These are phyloP conservation scores for Eupithecia insigniata DNA, from an alignment of 2,888 invertebrate genomes.

Conservation along the genomic window DNA sequence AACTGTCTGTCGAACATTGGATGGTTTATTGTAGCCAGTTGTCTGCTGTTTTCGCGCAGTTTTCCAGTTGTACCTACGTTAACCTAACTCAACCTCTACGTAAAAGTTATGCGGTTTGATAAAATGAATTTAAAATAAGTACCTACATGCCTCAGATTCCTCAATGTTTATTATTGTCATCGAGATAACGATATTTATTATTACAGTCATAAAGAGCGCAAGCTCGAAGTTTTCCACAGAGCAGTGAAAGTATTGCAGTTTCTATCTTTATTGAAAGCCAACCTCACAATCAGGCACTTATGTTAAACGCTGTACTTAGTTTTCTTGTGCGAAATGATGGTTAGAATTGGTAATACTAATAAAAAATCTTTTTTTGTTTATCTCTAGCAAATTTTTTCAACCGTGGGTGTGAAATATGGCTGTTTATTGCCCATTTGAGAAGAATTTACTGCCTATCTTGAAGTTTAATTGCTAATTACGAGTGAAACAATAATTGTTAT, in stretches of 20 bases:
- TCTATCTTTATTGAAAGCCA: conserved; percentile 50
- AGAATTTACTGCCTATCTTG: neutral
- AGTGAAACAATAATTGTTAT: neutral
- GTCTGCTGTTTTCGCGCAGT: neutral
- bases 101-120: neutral
- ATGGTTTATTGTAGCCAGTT: neutral
- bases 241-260: conserved; percentile 36
- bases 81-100: neutral
- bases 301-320: neutral
- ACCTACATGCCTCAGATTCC: conserved; percentile 17
- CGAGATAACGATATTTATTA: conserved; percentile 23
- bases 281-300: conserved; percentile 3
- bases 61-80: neutral
- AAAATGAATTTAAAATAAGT: conserved; percentile 12
- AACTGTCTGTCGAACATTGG: no score
- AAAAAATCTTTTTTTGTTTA: neutral
- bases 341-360: neutral
- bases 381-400: neutral
- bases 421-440: neutral
- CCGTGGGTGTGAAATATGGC: neutral
- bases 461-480: neutral
- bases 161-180: conserved; percentile 24
- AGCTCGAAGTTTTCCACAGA: conserved; percentile 30
- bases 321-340: neutral
- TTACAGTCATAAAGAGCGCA: conserved; percentile 10